Percentiles rank a stretch among this genome's conserved stretches.
These are phyloP conservation scores for Synanceia verrucosa DNA, from an alignment of 2,797 vertebrate genomes.

Conservation along the genomic window DNA sequence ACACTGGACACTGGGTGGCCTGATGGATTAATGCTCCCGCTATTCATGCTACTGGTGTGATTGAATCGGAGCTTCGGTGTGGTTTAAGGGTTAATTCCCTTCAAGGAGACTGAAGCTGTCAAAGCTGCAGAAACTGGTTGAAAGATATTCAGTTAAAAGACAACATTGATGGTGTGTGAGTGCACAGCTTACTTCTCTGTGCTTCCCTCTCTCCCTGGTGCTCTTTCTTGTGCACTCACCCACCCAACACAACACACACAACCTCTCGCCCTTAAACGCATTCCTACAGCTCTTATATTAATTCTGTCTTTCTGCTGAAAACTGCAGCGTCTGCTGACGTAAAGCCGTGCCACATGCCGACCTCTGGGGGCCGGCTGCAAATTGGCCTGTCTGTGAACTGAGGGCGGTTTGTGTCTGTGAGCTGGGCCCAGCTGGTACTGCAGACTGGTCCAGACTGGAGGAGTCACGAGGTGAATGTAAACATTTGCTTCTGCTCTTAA, in stretches of 20 bases:
- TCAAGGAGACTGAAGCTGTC: slow-evolving; percentile 37
- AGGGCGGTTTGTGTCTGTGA: slow-evolving; percentile 33
- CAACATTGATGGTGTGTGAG: slow-evolving; percentile 31
- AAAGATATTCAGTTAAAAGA: slow-evolving; percentile 25
- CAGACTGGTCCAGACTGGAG: slow-evolving; percentile 33
- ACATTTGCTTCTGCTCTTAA: slow-evolving; percentile 41
- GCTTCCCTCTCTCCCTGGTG: neutral
- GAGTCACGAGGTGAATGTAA: slow-evolving; percentile 48
- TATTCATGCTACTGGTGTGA: slow-evolving; percentile 41
- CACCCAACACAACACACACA: slow-evolving; percentile 7
- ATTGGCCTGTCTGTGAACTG: slow-evolving; percentile 61
- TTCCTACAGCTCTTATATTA: slow-evolving; percentile 41
- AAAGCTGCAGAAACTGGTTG: slow-evolving; percentile 5
- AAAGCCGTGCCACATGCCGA: slow-evolving; percentile 32
- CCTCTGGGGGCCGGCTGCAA: slow-evolving; percentile 27
- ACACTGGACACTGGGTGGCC: slow-evolving; percentile 57
- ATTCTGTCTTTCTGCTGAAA: slow-evolving; percentile 40
- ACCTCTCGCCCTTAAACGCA: slow-evolving; percentile 40
- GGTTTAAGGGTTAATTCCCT: slow-evolving; percentile 28
- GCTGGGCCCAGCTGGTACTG: neutral
- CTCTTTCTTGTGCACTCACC: neutral
- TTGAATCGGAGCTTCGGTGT: slow-evolving; percentile 27
- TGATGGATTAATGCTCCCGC: slow-evolving; percentile 30
- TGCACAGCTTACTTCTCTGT: neutral
- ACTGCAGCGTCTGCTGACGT: slow-evolving; percentile 56